These are phyloP conservation scores for Patiria pectinifera DNA, from an alignment of 53 echinoderm and acorn worm genomes.

Conservation along the genomic window DNA sequence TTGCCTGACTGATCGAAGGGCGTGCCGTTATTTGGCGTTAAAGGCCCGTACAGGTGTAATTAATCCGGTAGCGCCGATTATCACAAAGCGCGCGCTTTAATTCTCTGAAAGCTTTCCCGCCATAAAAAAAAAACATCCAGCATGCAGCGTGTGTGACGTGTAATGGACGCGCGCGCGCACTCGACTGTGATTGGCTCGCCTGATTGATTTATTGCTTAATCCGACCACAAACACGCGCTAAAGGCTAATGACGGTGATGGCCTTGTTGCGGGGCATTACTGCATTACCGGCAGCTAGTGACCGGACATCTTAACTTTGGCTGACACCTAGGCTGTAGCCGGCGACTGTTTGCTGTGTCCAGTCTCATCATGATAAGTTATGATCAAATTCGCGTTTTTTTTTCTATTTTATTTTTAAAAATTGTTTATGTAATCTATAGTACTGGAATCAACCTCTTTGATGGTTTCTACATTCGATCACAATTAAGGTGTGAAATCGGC, in stretches of 20 bases:
- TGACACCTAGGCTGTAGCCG: not conserved
- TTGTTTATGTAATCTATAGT: no score
- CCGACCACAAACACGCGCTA: not conserved
- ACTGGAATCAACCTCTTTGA: no score
- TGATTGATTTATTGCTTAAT: constrained; percentile 33
- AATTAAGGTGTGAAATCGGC: no score
- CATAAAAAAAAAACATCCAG: not conserved
- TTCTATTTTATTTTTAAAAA: no score
- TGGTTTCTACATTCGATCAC: no score
- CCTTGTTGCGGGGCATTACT: not conserved
- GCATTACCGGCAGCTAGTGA: not conserved
- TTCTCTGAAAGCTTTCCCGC: not conserved
- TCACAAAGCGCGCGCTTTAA: not conserved
- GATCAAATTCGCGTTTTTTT: no score
- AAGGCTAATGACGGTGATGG: not conserved
- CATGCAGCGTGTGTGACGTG: not conserved
- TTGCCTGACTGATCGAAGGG: not conserved
- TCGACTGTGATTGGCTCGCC: not conserved
- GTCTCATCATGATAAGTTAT: not conserved
- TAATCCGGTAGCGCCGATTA: not conserved
- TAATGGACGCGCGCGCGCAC: not conserved
- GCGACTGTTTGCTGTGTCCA: not conserved
- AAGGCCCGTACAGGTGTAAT: not conserved
- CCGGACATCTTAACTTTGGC: not conserved
- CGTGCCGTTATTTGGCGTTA: not conserved